Evolutionary conservation across 2,797 vertebrate genomes (phyloP).

Genomic region (Enteromius trimaculatus): DNA sequence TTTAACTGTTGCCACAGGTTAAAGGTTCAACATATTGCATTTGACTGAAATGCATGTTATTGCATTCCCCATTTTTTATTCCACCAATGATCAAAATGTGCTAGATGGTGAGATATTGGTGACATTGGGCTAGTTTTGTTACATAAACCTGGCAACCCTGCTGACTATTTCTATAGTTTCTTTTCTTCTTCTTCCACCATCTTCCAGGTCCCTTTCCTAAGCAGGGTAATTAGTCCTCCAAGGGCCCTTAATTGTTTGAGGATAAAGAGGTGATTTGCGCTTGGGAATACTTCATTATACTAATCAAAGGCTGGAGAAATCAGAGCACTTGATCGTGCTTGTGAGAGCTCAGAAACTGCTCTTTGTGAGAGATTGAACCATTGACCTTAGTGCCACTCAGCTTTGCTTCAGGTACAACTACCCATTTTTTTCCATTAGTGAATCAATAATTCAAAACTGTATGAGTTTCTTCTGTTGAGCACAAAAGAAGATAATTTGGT

Average conservation of each 20-base stretch:
- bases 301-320: conserved; percentile 61
- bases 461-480: not conserved
- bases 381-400: conserved; percentile 36
- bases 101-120: not conserved
- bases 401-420: conserved; percentile 39
- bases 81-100: not conserved
- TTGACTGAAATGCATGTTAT: not conserved
- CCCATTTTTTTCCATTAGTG: conserved; percentile 32
- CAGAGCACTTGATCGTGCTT: conserved; percentile 51
- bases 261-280: conserved; percentile 62
- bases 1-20: not conserved
- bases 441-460: conserved; percentile 7
- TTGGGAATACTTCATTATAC: conserved; percentile 64
- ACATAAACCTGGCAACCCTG: not conserved
- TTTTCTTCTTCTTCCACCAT: conserved; percentile 25
- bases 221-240: conserved; percentile 61
- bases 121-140: not conserved
- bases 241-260: conserved; percentile 63
- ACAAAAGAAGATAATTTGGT: not conserved
- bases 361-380: conserved; percentile 25
- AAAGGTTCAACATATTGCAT: not conserved
- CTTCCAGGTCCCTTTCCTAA: conserved; percentile 49
- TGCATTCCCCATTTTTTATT: not conserved
- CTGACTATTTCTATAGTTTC: conserved; percentile 51
- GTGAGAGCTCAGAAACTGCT: conserved; percentile 42